Base-by-base conservation (phyloP, 30 jellyfish, hydroid and myxozoan species). In the Pelagia noctiluca region DNA sequence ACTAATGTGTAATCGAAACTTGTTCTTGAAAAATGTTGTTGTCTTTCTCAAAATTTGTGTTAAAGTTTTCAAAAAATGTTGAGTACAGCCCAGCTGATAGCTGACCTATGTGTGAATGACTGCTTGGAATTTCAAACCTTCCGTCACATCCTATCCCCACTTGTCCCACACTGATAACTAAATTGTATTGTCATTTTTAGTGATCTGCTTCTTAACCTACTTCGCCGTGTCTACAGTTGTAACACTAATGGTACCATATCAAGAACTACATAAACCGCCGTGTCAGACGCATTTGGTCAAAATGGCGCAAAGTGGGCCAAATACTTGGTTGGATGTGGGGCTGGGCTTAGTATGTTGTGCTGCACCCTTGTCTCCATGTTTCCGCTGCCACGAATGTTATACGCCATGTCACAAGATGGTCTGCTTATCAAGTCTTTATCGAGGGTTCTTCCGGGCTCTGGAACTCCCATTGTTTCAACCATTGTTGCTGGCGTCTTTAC, bases 401-500 rank as follows among this genome's bases (percentile, higher is more conserved):
- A 87, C 66, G 94, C 98, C 8, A 87, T 93, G 97, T 64, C 98
- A 2, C 86, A 78, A 42, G 98, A 93, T 82, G 97, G 98, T 1
- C 75, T 93, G 19, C 2, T 93, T 26, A 67, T 83, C 19, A 22
- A 49, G 35, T 38, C 52, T 29, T 82, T 93, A 77, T 81, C 98
- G 16, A 81, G 69, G 29, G 93, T 93, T 3, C 31, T 78, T 70
- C 42, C 31, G 22, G 75, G 61, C 54, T 80, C 96, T 25, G 81
- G 67, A 3, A 83, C 85, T 11, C 98, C 98, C 0, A 75, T 93
- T 28, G 18, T 76, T 25, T 74, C 95, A 1, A 86, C 98, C 0
- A 35, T 87, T 19, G 46, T 87, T 32, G 37, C 93, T 32, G 96
- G 98, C 28, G 35, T 87, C 26, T 71, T 76, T 30, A 75, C 95